Percentiles rank a stretch among this genome's conserved stretches.
phyloP scores from a whole-genome alignment of 2,888 invertebrate species.

The Elegia similella region DNA sequence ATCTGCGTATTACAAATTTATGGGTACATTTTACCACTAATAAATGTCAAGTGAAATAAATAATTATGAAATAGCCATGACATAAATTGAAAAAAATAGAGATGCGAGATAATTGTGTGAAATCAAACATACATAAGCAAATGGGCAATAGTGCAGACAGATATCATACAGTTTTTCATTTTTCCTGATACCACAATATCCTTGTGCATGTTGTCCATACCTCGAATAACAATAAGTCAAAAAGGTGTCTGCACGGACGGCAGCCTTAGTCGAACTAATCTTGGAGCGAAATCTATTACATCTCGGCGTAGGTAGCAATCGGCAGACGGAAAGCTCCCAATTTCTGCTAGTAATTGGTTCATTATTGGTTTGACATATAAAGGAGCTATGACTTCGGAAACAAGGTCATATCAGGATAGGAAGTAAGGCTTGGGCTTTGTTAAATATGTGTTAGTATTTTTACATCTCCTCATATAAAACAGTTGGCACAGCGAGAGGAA shows the following conservation, averaged over 20 bases:
- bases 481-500: too few relatives aligned
- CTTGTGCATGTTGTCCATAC: neutral
- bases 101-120: too few relatives aligned
- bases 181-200: too few relatives aligned
- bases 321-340: constrained; percentile 9
- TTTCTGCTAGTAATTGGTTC: constrained; percentile 12
- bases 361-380: constrained; percentile 11
- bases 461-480: neutral
- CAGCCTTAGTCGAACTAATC: constrained; percentile 1
- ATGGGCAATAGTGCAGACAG: too few relatives aligned
- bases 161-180: too few relatives aligned
- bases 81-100: too few relatives aligned
- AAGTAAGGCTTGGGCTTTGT: neutral
- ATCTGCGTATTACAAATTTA: constrained; percentile 2
- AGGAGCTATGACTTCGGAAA: constrained; percentile 27
- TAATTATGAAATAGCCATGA: neutral
- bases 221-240: neutral
- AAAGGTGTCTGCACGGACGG: neutral
- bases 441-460: neutral
- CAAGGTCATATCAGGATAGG: neutral
- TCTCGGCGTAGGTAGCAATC: constrained; percentile 12
- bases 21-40: neutral
- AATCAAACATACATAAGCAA: too few relatives aligned
- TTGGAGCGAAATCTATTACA: constrained; percentile 16
- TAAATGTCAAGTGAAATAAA: neutral